phyloP scores from a whole-genome alignment of 37 sponge, comb jelly and placozoan genomes.

The Amphimedon queenslandica region DNA sequence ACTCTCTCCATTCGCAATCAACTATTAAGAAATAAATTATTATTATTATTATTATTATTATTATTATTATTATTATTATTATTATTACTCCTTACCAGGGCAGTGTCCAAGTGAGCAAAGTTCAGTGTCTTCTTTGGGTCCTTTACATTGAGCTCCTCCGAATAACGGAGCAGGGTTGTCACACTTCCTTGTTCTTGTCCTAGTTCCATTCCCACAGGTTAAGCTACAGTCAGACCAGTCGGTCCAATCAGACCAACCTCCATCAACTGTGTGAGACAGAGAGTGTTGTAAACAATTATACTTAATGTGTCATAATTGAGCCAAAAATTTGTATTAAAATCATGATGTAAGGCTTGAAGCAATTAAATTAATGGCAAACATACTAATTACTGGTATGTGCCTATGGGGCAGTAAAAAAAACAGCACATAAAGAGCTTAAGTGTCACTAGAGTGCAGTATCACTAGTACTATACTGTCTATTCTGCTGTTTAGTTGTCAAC shows the following conservation, averaged over 20 bases:
- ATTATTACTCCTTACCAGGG: conserved; percentile 41
- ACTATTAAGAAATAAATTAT: conserved; percentile 8
- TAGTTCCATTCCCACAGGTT: conserved; percentile 55
- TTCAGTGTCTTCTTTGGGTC: conserved; percentile 9
- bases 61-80: background rate
- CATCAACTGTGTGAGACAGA: conserved; percentile 31
- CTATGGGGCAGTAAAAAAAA: no score
- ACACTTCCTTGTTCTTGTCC: conserved; percentile 26
- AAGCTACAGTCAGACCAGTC: conserved; percentile 54
- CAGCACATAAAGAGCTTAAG: no score
- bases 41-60: background rate
- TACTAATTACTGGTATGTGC: no score
- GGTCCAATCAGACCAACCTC: conserved; percentile 57
- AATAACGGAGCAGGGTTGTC: conserved; percentile 41
- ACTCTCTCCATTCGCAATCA: conserved; percentile 41
- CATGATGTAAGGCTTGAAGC: no score
- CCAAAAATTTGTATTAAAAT: no score
- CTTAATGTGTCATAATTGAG: no score
- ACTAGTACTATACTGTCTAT: no score
- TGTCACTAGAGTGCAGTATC: no score
- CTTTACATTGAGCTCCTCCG: conserved; percentile 57
- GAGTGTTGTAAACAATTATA: no score
- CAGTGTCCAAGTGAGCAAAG: conserved; percentile 43
- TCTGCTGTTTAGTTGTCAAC: no score
- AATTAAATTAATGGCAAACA: no score